These are phyloP conservation scores for Natator depressus DNA, from an alignment of 2,113 vertebrate species.

Conservation along the genomic window DNA sequence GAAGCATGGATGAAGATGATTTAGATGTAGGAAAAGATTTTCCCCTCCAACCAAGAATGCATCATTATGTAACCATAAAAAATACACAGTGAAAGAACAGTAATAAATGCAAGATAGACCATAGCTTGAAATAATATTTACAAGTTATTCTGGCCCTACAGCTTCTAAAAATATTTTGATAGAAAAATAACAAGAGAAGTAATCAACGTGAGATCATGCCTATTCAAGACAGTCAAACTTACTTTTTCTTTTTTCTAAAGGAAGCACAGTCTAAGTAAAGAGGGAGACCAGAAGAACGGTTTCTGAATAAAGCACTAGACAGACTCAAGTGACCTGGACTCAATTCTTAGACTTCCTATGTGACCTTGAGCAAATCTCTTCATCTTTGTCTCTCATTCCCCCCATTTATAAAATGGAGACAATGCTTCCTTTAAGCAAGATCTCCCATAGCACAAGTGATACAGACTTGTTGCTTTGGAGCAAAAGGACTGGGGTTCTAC, in stretches of 20 bases:
- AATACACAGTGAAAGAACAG: not conserved
- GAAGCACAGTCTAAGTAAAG: not conserved
- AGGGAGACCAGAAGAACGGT: not conserved
- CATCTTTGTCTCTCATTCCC: not conserved
- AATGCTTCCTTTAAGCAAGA: not conserved
- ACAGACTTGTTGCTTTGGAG: not conserved
- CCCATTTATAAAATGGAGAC: not conserved
- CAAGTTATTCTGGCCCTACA: not conserved
- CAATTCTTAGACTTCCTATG: not conserved
- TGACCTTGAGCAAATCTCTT: not conserved
- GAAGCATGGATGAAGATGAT: slow-evolving; percentile 21
- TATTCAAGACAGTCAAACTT: not conserved
- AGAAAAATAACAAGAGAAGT: not conserved
- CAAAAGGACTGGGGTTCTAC: not conserved
- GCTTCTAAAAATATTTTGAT: not conserved
- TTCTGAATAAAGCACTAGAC: not conserved
- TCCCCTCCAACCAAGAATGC: slow-evolving; percentile 42
- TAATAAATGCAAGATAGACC: accelerated
- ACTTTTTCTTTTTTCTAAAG: not conserved
- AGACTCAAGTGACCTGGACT: not conserved
- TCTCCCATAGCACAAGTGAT: not conserved
- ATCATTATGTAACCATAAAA: slow-evolving; percentile 41
- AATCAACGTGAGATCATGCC: not conserved
- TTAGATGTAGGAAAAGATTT: slow-evolving; percentile 58
- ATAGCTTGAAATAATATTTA: not conserved